Conservation (phyloP, 2,113 vertebrate species). For the Cyprinodon tularosa region DNA sequence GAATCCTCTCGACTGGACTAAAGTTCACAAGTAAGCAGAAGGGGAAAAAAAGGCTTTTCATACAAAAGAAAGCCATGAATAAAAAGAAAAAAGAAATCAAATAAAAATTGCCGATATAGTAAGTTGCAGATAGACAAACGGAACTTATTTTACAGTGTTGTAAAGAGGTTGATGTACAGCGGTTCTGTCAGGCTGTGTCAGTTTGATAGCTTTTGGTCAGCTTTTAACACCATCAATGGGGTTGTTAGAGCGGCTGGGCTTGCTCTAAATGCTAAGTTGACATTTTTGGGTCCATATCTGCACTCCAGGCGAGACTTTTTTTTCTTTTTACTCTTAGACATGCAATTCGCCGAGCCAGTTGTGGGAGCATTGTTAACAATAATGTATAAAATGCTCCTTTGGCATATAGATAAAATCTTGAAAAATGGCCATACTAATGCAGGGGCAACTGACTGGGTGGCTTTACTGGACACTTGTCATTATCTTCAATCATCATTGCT, state of each 20-base stretch:
- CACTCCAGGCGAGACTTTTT: conserved; percentile 18
- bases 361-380: conserved; percentile 16
- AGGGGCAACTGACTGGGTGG: not conserved
- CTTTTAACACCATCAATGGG: conserved; percentile 65
- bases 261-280: conserved; percentile 70
- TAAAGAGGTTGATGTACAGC: conserved; percentile 71
- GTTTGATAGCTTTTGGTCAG: conserved; percentile 73
- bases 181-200: conserved; percentile 56
- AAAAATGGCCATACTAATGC: conserved; percentile 9
- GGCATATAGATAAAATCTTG: conserved; percentile 3
- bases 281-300: conserved; percentile 69
- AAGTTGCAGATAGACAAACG: conserved; percentile 70
- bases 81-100: conserved; percentile 30
- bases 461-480: conserved; percentile 10
- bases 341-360: conserved; percentile 1
- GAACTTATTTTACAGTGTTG: conserved; percentile 65
- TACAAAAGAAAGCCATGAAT: conserved; percentile 50
- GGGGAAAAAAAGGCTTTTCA: conserved; percentile 7
- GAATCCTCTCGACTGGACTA: conserved; percentile 48
- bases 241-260: conserved; percentile 60
- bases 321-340: conserved; percentile 10
- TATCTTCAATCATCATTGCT: conserved; percentile 15
- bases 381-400: not conserved
- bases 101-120: conserved; percentile 24
- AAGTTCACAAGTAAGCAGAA: conserved; percentile 33